phyloP scores from a whole-genome alignment of 2,113 vertebrate genomes.

The Pedionomus torquatus region DNA sequence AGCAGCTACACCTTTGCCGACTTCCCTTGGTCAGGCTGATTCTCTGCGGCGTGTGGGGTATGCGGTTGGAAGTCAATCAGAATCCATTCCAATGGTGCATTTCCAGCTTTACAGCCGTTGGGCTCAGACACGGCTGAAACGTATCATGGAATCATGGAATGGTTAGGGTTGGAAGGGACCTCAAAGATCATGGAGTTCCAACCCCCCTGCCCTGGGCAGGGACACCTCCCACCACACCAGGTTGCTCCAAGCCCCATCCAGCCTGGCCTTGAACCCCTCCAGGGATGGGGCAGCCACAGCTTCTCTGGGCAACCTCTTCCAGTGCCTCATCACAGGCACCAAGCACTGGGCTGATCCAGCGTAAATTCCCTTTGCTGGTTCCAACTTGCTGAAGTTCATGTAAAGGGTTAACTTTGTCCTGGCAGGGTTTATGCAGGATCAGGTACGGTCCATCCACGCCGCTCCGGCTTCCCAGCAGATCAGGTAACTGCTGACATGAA shows the following conservation, averaged over 20 bases:
- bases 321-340: no score
- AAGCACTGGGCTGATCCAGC: not conserved
- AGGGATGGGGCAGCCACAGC: no score
- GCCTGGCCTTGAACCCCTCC: no score
- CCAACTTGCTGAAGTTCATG: not conserved
- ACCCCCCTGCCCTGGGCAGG: no score
- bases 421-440: not conserved
- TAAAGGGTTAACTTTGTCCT: not conserved
- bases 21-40: not conserved
- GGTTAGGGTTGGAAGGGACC: no score
- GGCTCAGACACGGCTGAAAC: rapidly evolving
- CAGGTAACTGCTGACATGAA: not conserved
- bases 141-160: no score
- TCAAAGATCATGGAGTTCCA: no score
- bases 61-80: not conserved
- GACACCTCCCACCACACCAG: no score
- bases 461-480: not conserved
- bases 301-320: no score
- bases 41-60: not conserved
- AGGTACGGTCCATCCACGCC: not conserved
- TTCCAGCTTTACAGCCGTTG: not conserved
- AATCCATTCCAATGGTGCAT: not conserved
- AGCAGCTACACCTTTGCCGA: not conserved
- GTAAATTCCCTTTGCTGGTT: not conserved
- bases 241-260: no score